A percentile compares a stretch with the other conserved stretches of the same genome.
These are phyloP conservation scores for Albula goreensis DNA, from an alignment of 2,113 vertebrate species.

Conservation along the genomic window DNA sequence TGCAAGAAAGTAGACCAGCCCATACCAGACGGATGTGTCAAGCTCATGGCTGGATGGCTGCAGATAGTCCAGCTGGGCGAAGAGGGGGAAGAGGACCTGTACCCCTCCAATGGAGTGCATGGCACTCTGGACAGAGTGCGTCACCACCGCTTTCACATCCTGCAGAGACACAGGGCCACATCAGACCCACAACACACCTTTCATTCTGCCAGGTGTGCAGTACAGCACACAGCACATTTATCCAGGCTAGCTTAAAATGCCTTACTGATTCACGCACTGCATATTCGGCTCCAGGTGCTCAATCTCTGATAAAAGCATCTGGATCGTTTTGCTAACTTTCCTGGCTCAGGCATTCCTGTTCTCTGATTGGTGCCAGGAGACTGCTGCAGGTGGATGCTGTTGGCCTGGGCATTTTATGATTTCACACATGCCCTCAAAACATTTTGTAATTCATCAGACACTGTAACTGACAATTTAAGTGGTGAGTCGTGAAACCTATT, in stretches of 20 bases:
- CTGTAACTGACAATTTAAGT: too few relatives aligned
- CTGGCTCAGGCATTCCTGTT: too few relatives aligned
- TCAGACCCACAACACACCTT: not conserved
- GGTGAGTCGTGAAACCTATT: too few relatives aligned
- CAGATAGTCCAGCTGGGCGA: slow-evolving; percentile 89
- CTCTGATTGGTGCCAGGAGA: too few relatives aligned
- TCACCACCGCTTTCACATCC: slow-evolving; percentile 96
- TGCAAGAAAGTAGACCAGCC: not conserved
- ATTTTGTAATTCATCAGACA: too few relatives aligned
- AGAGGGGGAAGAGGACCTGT: slow-evolving; percentile 95
- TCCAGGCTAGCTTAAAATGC: not conserved
- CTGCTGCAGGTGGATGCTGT: too few relatives aligned
- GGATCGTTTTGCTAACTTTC: too few relatives aligned
- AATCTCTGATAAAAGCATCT: too few relatives aligned
- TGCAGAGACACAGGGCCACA: slow-evolving; percentile 48
- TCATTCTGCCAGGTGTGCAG: not conserved
- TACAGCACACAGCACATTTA: not conserved
- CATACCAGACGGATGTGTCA: slow-evolving; percentile 90
- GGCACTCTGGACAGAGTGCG: slow-evolving; percentile 94
- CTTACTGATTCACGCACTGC: not conserved
- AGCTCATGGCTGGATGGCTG: slow-evolving; percentile 85
- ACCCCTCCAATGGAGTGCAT: slow-evolving; percentile 96
- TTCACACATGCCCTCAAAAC: too few relatives aligned
- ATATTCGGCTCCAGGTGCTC: not conserved
- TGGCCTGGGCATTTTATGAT: too few relatives aligned